Percentiles rank a stretch among this genome's conserved stretches.
These are phyloP conservation scores for Rhinophrynus dorsalis DNA, from an alignment of 2,797 vertebrate genomes.

Conservation along the genomic window DNA sequence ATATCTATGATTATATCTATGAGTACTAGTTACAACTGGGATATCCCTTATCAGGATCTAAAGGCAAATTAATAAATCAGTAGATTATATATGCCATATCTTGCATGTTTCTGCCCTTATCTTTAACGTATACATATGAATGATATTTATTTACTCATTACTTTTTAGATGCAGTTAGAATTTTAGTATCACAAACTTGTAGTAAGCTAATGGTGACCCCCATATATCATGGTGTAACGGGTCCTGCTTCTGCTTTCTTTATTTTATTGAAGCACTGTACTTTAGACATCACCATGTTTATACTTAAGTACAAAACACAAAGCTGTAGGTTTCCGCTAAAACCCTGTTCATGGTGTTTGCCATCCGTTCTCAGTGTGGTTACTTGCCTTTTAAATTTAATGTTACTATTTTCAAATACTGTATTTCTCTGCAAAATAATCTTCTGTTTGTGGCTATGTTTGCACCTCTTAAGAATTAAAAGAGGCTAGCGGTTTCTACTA, in stretches of 20 bases:
- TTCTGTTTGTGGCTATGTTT: conserved; percentile 50
- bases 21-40: too few species aligned
- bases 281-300: conserved; percentile 4
- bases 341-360: neutral
- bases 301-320: neutral
- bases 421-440: conserved; percentile 22
- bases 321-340: neutral
- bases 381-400: conserved; percentile 41
- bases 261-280: neutral
- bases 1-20: too few species aligned
- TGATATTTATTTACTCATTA: too few species aligned
- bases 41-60: too few species aligned
- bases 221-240: neutral
- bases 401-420: conserved; percentile 45
- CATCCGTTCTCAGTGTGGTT: neutral
- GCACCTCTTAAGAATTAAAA: conserved; percentile 20
- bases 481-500: conserved; percentile 45
- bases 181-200: too few species aligned
- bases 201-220: too few species aligned
- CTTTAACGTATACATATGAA: too few species aligned
- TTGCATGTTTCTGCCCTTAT: too few species aligned
- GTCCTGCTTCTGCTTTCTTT: neutral
- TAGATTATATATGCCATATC: too few species aligned
- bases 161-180: too few species aligned
- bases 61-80: too few species aligned